Percentiles rank a stretch among this genome's conserved stretches.
Evolutionary conservation across 2,888 invertebrate genomes (phyloP).

Genomic region (Neuroscelio doddi): DNA sequence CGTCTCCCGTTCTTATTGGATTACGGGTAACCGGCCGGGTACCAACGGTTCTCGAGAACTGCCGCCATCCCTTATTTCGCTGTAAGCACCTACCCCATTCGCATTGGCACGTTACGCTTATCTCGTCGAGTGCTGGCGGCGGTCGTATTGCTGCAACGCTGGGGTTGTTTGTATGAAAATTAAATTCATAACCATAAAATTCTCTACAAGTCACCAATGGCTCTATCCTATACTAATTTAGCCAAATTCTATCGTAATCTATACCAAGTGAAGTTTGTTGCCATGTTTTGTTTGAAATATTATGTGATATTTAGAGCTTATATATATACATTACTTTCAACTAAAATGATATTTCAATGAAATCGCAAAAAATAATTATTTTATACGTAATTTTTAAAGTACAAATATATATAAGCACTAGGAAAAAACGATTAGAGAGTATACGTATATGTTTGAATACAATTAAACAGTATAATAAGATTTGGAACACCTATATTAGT

Average conservation of each 20-base stretch:
- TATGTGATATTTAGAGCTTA: no score
- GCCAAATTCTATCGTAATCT: conserved; percentile 33
- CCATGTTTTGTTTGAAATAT: no score
- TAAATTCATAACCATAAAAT: conserved; percentile 68
- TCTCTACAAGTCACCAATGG: conserved; percentile 55
- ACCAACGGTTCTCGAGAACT: conserved; percentile 51
- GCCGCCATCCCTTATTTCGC: conserved; percentile 54
- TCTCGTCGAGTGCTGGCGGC: conserved; percentile 54
- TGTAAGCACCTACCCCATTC: conserved; percentile 58
- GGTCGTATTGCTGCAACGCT: conserved; percentile 24
- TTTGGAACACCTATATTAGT: no score
- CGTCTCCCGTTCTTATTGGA: conserved; percentile 68
- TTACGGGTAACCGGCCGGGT: conserved; percentile 65
- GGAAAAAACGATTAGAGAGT: no score
- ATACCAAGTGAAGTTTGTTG: no score
- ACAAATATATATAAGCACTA: no score
- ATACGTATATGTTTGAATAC: no score
- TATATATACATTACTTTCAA: no score
- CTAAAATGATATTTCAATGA: no score
- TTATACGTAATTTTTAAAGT: no score
- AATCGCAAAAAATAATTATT: no score
- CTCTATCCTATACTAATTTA: conserved; percentile 26
- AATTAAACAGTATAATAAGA: no score
- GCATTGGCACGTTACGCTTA: conserved; percentile 62
- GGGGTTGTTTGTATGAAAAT: conserved; percentile 67